Evolutionary conservation across 2,113 vertebrate genomes (phyloP), one percentile per base, ranked within the genome.

Genomic region (Pterocles orientalis): DNA sequence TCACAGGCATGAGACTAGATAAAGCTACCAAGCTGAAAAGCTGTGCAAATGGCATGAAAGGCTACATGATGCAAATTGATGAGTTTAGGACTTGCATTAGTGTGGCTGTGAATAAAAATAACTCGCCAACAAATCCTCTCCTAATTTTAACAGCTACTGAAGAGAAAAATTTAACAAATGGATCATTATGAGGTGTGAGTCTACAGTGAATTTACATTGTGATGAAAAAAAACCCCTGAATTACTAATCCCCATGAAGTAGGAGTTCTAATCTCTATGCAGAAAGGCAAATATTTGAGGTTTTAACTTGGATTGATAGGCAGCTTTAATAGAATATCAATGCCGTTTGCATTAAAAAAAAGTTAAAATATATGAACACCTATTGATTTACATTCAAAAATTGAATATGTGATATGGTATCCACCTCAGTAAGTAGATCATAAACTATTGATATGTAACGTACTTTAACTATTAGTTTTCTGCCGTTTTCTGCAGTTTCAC

Each of bases 81-180:
- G 97, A 98, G 96, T 97, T 98, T 96, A 97, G 94, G 96, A 95
- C 94, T 98, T 95, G 88, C 86, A 94, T 97, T 98, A 98, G 97
- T 96, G 92, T 97, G 96, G 75, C 95, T 97, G 87, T 97, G 98
- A 97, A 95, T 97, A 98, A 97, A 97, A 98, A 97, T 97, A 98
- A 97, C 97, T 82, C 84, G 92, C 96, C 92, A 97, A 96, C 97
- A 97, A 98, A 98, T 94, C 98, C 98, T 98, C 85, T 98, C 97
- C 98, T 98, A 98, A 98, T 99, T 98, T 98, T 97, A 98, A 98
- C 96, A 97, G 92, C 95, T 84, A 96, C 92, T 97, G 97, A 98
- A 91, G 91, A 97, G 93, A 95, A 98, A 91, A 97, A 95, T 73
- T 88, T 97, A 97, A 96, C 96, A 97, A 98, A 97, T 96, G 68